Evolutionary conservation across 2,888 invertebrate genomes (phyloP).

Genomic region (Troglohyphantes excavatus): DNA sequence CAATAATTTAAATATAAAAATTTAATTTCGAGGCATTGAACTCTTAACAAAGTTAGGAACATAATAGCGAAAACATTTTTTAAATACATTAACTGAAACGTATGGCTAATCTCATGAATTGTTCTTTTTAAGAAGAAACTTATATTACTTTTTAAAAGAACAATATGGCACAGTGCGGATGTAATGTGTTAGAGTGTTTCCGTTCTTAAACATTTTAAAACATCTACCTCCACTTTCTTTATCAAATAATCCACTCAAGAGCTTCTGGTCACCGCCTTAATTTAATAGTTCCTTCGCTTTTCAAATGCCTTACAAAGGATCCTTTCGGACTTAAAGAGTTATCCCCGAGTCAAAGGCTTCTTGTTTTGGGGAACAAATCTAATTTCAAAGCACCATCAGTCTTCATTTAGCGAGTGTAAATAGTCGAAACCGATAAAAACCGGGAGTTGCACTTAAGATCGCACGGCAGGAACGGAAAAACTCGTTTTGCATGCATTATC

Average conservation of each 20-base stretch:
- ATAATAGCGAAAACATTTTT: no score
- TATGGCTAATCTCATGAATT: no score
- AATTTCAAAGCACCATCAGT: constrained; percentile 72
- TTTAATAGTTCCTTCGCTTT: background rate
- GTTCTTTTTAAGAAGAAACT: no score
- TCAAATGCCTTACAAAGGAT: background rate
- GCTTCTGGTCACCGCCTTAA: background rate
- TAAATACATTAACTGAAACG: no score
- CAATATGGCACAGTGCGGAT: no score
- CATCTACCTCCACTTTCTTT: constrained; percentile 6
- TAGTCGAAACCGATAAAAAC: constrained; percentile 48
- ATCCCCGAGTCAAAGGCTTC: background rate
- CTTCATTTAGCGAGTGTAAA: constrained; percentile 66
- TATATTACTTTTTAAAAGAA: no score
- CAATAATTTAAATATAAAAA: no score
- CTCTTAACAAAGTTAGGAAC: no score
- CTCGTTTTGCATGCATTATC: constrained; percentile 70
- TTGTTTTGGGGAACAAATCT: constrained; percentile 60
- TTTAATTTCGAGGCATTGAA: no score
- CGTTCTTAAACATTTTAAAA: background rate
- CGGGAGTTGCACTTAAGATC: constrained; percentile 35
- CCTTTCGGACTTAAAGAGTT: constrained; percentile 29
- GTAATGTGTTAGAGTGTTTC: no score
- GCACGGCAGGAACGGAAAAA: constrained; percentile 21
- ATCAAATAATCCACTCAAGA: background rate